Percentiles rank a stretch among this genome's conserved stretches.
Conservation (phyloP, 2,797 vertebrate genomes). For the Alcedo quadribrachys region DNA sequence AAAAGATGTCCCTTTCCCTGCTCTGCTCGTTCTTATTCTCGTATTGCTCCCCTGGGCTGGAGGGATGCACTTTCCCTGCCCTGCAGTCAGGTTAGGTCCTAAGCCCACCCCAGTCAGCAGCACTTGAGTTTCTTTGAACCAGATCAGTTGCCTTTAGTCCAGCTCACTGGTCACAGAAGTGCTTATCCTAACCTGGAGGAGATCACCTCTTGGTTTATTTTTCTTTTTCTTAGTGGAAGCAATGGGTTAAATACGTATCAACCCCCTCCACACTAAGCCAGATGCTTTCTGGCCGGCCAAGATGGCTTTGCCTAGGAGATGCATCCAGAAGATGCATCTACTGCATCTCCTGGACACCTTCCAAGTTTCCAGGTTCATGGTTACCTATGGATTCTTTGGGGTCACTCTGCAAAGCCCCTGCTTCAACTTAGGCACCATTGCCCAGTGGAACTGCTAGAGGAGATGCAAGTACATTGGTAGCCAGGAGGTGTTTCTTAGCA, state of each 20-base stretch:
- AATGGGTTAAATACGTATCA: background rate
- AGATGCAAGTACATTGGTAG: background rate
- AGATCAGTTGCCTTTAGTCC: background rate
- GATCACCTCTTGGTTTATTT: background rate
- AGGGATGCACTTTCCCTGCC: background rate
- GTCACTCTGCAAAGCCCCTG: background rate
- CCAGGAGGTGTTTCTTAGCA: background rate
- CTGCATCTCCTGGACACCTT: background rate
- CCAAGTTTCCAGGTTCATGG: background rate
- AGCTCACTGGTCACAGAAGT: background rate
- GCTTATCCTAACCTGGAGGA: background rate
- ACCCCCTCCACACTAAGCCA: background rate
- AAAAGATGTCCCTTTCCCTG: background rate
- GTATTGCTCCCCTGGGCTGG: fast-evolving
- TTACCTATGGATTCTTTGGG: background rate
- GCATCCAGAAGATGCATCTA: background rate
- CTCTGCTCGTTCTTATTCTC: background rate
- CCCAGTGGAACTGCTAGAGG: background rate
- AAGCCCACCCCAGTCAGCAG: background rate
- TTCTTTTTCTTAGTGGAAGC: background rate
- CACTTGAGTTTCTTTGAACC: background rate
- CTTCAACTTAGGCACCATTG: background rate
- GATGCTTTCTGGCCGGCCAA: background rate
- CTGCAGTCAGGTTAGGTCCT: background rate
- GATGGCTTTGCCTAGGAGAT: background rate